phyloP scores from a whole-genome alignment of 1,140 invertebrate species.

The Hypsibius dujardini region DNA sequence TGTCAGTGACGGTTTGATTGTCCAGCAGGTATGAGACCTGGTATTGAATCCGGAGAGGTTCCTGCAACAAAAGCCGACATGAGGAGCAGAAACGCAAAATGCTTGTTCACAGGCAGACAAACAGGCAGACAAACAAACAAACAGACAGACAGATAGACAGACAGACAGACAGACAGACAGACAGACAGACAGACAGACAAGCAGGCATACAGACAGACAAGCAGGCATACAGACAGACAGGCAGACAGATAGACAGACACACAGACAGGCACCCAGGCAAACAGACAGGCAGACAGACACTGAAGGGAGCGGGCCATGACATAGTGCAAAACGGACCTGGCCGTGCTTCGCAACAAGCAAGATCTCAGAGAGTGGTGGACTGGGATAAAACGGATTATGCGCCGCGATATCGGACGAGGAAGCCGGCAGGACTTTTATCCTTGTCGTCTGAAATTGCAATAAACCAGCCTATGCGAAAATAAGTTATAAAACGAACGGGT shows the following conservation, averaged over 20 bases:
- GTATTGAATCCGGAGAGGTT: neutral
- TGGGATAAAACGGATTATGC: constrained; percentile 5
- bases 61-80: neutral
- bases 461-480: neutral
- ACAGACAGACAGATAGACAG: neutral
- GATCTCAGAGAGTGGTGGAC: neutral
- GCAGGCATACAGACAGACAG: neutral
- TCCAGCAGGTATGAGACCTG: neutral
- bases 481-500: neutral
- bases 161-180: neutral
- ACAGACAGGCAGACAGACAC: neutral
- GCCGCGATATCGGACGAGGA: neutral
- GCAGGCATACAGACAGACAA: neutral
- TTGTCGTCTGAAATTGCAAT: neutral
- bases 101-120: no score
- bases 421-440: neutral
- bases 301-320: neutral
- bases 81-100: no score
- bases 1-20: neutral
- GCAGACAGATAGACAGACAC: neutral
- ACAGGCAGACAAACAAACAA: no score
- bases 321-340: neutral
- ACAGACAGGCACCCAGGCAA: no score
- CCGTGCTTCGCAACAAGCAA: neutral
- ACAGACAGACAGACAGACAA: neutral